Base-by-base conservation (phyloP, 1,140 invertebrate genomes). In the Eupristina koningsbergeri region DNA sequence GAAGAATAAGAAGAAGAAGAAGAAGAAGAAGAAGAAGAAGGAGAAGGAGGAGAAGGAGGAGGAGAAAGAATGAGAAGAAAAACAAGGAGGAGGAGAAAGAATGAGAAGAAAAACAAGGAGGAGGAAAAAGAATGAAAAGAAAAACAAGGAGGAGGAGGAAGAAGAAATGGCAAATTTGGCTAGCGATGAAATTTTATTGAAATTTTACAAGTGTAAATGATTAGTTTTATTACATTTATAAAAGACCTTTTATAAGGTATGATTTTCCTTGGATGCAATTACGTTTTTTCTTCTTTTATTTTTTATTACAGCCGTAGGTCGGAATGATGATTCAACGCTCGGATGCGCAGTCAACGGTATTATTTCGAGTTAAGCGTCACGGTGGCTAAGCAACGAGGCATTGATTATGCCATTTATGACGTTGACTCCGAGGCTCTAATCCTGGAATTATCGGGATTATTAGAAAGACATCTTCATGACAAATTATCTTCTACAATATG, bases 381-480 rank as follows among this genome's bases (percentile, higher is more conserved):
- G 81, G 81, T 83, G 81, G 75, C 75, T 83, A 78, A 77, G 64
- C 75, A 69, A 71, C 75, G 75, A 78, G 82, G 64, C 50, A 83
- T 83, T 83, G 82, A 83, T 83, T 83, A 83, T 79, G 82, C 47
- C 75, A 83, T 83, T 79, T 83, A 83, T 73, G 82, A 79, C 75
- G 47, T 63, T 31, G 47, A 67, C 58, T 76, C 36, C 61, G 29
- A 34, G 61, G 17, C 73, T 83, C 45, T 83, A 69, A 69, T 83
- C 74, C 74, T 77, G 47, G 53, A 78, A 83, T 83, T 79, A 83
- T 83, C 76, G 76, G 71, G 82, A 83, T 83, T 61, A 76, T 83
- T 83, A 83, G 58, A 83, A 69, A 83, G 31, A 83, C 47, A 82
- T 82, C 71, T 82, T 82, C 80, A 76, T 82, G 45, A 69, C 17